phyloP scores from a whole-genome alignment of 2,113 vertebrate genomes.

The Anarrhichthys ocellatus region DNA sequence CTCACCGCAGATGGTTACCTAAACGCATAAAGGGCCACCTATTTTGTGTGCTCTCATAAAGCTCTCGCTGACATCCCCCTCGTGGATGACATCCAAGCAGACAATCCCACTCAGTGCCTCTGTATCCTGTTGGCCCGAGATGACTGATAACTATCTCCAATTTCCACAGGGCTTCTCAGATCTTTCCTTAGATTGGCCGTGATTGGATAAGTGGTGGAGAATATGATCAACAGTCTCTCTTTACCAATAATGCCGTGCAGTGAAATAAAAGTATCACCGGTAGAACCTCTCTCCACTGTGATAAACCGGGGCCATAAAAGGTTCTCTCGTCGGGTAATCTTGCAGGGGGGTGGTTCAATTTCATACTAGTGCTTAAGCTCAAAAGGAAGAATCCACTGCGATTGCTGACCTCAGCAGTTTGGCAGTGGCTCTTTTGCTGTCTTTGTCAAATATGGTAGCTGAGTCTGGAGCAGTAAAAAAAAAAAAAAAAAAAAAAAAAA shows the following conservation, averaged over 20 bases:
- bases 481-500: conserved; percentile 57
- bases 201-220: conserved; percentile 75
- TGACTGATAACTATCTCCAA: conserved; percentile 67
- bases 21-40: conserved; percentile 45
- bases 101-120: conserved; percentile 30
- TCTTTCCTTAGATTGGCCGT: conserved; percentile 59
- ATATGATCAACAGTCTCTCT: conserved; percentile 74
- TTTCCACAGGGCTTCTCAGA: conserved; percentile 68
- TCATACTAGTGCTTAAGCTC: conserved; percentile 65
- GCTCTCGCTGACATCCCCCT: conserved; percentile 37
- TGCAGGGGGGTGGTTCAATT: conserved; percentile 62
- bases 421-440: conserved; percentile 30
- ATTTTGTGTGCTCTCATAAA: conserved; percentile 52
- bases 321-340: conserved; percentile 71
- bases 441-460: conserved; percentile 37
- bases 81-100: conserved; percentile 43
- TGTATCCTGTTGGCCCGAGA: conserved; percentile 50
- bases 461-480: conserved; percentile 51
- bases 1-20: conserved; percentile 34
- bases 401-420: conserved; percentile 68
- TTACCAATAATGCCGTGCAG: conserved; percentile 65
- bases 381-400: conserved; percentile 54
- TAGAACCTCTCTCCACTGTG: conserved; percentile 50
- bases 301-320: conserved; percentile 70
- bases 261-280: conserved; percentile 70